Base-by-base conservation (phyloP, 1,140 invertebrate species). In the Ctenoplectra terminalis region DNA sequence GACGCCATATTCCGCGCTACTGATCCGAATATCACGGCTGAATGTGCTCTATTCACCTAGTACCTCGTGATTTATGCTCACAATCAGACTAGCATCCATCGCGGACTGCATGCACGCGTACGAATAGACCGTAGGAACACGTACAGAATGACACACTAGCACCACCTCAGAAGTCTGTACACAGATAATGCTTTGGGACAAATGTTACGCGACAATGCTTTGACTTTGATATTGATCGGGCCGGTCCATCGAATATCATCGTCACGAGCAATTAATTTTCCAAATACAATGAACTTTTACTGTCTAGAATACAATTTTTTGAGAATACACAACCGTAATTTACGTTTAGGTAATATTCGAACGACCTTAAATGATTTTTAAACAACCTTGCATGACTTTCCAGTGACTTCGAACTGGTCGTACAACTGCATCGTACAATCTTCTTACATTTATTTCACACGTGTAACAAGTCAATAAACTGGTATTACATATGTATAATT, bases 51-150 rank as follows among this genome's bases (percentile, higher is more conserved):
- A 71, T 73, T 81, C 60, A 64, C 43, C 52, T 31, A 48, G 71
- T 87, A 61, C 26, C 64, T 56, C 74, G 52, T 87, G 87, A 87
- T 87, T 87, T 86, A 84, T 84, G 82, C 56, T 70, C 63, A 37
- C 64, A 70, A 58, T 58, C 64, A 70, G 73, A 82, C 82, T 29
- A 64, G 37, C 56, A 87, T 64, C 58, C 66, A 78, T 61, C 61
- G 67, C 66, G 34, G 58, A 70, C 50, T 71, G 56, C 78, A 75
- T 26, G 31, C 23, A 54, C 43, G 29, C 13, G 43, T 37, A 31
- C 69, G 70, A 74, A 85, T 43, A 70, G n/a, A 37, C 13, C 17
- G 43, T 8, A 37, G 11, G 54, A 43, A 50, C 76, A 37, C 37
- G 52, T 31, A 43, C 69, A n/a, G 1, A 63, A 6, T 37, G 29